Percentiles rank a stretch among this genome's conserved stretches.
These are phyloP conservation scores for Leucopsar rothschildi DNA, from an alignment of 2,113 vertebrate genomes.

Conservation along the genomic window DNA sequence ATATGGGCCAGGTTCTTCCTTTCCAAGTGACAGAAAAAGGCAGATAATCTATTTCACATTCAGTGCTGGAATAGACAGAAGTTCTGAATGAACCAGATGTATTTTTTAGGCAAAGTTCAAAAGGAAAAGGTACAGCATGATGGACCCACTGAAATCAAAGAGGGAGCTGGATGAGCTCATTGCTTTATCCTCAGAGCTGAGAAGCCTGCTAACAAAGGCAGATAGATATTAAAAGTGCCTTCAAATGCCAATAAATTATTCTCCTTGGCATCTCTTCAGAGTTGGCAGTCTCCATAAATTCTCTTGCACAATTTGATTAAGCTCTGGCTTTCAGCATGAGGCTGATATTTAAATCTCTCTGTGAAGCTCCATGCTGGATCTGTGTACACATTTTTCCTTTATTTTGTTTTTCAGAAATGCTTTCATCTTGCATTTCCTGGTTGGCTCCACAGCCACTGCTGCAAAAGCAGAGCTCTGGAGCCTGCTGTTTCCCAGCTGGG, in stretches of 20 bases:
- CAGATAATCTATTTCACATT: background rate
- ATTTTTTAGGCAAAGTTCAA: constrained; percentile 5
- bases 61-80: background rate
- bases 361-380: background rate
- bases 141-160: constrained; percentile 1
- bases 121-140: background rate
- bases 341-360: constrained; percentile 9
- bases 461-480: background rate
- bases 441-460: background rate
- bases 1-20: background rate
- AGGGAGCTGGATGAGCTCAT: background rate
- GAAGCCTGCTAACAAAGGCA: constrained; percentile 14
- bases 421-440: constrained; percentile 47
- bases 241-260: constrained; percentile 22
- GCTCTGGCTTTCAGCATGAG: constrained; percentile 14
- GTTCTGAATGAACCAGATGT: constrained; percentile 14
- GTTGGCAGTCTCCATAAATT: constrained; percentile 20
- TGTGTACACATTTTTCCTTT: background rate
- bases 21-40: background rate
- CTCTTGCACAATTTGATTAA: constrained; percentile 38
- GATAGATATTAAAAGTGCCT: constrained; percentile 42
- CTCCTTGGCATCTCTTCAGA: constrained; percentile 33
- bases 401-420: constrained; percentile 18
- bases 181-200: background rate
- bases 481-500: background rate